Base-by-base conservation (phyloP, 2,797 vertebrate species). In the Urocyon cinereoargenteus region DNA sequence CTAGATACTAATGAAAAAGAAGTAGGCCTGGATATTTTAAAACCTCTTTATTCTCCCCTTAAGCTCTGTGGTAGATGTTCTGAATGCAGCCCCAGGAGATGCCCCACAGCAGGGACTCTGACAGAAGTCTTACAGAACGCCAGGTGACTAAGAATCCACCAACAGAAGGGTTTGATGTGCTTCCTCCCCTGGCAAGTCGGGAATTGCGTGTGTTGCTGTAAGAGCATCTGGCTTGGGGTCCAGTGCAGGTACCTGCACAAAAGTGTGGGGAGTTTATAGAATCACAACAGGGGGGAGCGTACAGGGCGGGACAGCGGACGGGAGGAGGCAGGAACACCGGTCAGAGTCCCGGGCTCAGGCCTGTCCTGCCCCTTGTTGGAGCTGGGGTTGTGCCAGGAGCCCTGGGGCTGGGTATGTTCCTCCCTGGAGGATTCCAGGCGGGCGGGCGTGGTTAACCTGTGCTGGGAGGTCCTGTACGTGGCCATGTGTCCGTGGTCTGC, bases 401-500 rank as follows among this genome's bases (percentile, higher is more conserved):
- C 3, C 18, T 0, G 28, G 11, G 21, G 18, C 5, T 6, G 4
- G 40, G 22, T 68, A 15, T 1, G 1, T 31, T 81, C 14, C 7
- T 90, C 85, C 64, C 68, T 51, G 59, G 49, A 64, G 22, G 40
- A 70, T 9, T 31, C 26, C 2, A 3, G 59, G 34, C 31, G n/a
- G 40, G 13, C 28, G 9, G 88, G 5, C 26, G 24, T 0, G 12
- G 31, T 24, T 62, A 84, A 0, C 18, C 36, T 6, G 2, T 75
- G 79, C 28, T 61, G 22, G 36, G 59, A 31, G 3, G 31, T 49
- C 9, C 6, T 40, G 12, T 83, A 9, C 10, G 24, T 53, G 57
- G 36, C 51, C 19, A 5, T 1, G 5, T 86, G 73, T 49, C 3
- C 15, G 0, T 78, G 61, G 34, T 36, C 0, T n/a, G 53, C 21